Conservation (phyloP, 2,888 invertebrate genomes). For the Conchocele bisecta region DNA sequence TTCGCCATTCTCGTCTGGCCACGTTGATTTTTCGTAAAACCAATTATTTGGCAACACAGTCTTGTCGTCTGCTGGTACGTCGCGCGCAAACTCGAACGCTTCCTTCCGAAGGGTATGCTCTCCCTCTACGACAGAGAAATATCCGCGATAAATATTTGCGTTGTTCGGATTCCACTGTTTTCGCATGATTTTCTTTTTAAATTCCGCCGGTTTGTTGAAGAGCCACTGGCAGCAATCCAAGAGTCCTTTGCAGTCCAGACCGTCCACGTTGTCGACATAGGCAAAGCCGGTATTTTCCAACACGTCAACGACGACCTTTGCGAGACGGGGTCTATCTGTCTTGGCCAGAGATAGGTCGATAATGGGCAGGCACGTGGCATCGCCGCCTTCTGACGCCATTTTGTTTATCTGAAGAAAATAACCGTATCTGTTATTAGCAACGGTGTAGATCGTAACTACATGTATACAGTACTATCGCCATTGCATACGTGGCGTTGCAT, state of each 20-base stretch:
- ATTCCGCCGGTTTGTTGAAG: slow-evolving; percentile 20
- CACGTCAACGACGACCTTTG: slow-evolving; percentile 57
- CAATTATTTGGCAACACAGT: slow-evolving; percentile 3
- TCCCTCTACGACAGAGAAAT: slow-evolving; percentile 37
- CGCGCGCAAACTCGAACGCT: slow-evolving; percentile 36
- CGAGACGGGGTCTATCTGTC: slow-evolving; percentile 45
- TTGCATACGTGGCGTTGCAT: no score
- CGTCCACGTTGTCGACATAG: slow-evolving; percentile 41
- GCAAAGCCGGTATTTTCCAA: slow-evolving; percentile 67
- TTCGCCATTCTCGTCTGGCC: slow-evolving; percentile 32
- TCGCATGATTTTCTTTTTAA: slow-evolving; percentile 22
- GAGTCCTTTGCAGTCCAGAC: slow-evolving; percentile 22
- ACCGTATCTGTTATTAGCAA: no score
- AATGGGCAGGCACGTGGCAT: slow-evolving; percentile 61
- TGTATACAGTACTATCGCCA: no score
- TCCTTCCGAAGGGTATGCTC: slow-evolving; percentile 42
- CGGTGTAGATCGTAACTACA: no score
- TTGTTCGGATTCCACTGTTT: slow-evolving; percentile 45
- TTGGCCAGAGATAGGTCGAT: slow-evolving; percentile 58
- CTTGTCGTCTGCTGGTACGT: neutral
- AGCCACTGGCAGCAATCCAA: slow-evolving; percentile 31
- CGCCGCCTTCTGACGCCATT: slow-evolving; percentile 29
- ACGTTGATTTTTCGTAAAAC: slow-evolving; percentile 39
- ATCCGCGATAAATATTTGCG: slow-evolving; percentile 47
- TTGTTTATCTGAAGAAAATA: neutral